A percentile compares a stretch with the other conserved stretches of the same genome.
Evolutionary conservation across 1,140 invertebrate genomes (phyloP).

Genomic region (Bombus polaris): DNA sequence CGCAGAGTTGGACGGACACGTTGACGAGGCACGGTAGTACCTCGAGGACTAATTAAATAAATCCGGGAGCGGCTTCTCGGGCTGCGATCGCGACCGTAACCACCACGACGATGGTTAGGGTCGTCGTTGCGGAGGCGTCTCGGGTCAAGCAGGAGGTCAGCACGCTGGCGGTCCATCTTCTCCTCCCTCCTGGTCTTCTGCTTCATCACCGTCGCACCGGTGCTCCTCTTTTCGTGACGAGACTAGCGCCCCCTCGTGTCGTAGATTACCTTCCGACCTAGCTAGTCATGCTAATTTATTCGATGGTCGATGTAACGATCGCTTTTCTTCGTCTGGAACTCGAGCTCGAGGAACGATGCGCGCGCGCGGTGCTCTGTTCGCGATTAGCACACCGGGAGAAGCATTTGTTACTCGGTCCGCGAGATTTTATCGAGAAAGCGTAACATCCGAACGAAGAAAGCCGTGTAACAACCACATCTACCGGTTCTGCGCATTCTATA

Average conservation of each 20-base stretch:
- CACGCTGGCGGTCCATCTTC: constrained; percentile 66
- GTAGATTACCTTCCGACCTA: constrained; percentile 50
- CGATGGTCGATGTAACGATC: constrained; percentile 48
- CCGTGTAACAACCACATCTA: neutral
- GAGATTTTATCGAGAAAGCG: constrained; percentile 33
- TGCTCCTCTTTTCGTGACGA: constrained; percentile 66
- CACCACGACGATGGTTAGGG: constrained; percentile 71
- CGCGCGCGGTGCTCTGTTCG: too few species aligned
- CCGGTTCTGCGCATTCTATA: too few species aligned
- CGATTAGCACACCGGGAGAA: too few species aligned
- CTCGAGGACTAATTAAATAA: constrained; percentile 79
- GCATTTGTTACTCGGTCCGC: too few species aligned
- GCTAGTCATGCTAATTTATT: constrained; percentile 61
- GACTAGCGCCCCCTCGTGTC: constrained; percentile 51
- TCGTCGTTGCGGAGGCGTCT: constrained; percentile 74
- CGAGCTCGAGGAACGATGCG: constrained; percentile 12
- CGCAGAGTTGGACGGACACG: constrained; percentile 65
- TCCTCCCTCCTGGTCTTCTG: constrained; percentile 41
- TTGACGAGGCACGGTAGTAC: constrained; percentile 70
- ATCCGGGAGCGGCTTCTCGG: constrained; percentile 77
- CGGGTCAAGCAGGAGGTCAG: constrained; percentile 75
- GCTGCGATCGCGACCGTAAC: constrained; percentile 72
- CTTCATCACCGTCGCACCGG: constrained; percentile 52
- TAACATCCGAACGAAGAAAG: constrained; percentile 6
- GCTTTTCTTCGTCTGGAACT: constrained; percentile 25